Base-by-base conservation (phyloP, 2,113 vertebrate genomes). In the Entosphenus tridentatus region DNA sequence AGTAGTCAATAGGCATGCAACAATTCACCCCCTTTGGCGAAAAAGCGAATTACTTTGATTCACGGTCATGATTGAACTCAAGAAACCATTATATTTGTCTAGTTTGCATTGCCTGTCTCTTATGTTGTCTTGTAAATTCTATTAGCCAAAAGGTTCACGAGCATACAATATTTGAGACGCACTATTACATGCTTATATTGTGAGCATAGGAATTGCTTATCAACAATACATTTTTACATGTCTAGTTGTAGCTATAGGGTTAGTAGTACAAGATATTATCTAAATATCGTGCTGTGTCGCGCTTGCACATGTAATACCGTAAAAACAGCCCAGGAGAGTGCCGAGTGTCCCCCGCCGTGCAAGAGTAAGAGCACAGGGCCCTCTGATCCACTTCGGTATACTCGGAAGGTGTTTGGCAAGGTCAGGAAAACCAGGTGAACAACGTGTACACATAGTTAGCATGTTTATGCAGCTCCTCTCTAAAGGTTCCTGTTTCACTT, bases 241-340 rank as follows among this genome's bases (percentile, higher is more conserved):
- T 39, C 39, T 39, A 39, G 39, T 39, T 39, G 5, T 39, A 39
- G 39, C 6, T 39, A 39, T 39, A 39, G 39, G 39, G 39, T 39
- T 65, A 65, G 21, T 9, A 21, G n/a, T 9, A n/a, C 62, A 65
- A 65, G 21, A 65, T 65, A 21, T 16, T 16, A 16, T 11, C 62
- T 9, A 65, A 65, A 65, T n/a, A 21, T 8, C n/a, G 21, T n/a
- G 2, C 9, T 65, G 21, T 65, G 10, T n/a, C 9, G 2, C 9
- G 21, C n/a, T 65, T 65, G 62, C 8, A 65, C 21, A 21, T 21
- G n/a, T 65, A 11, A 84, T 73, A 96, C 92, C 67, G 88, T 93
- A 73, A 98, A 96, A 1, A 98, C 90, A 3, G 93, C 93, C 93
- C 92, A 96, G 74, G 93, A 98, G 11, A 98, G 88, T 1, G 92